Evolutionary conservation across 2,113 vertebrate species (phyloP), one percentile per base, ranked within the genome.

Genomic region (Cyrtonyx montezumae): DNA sequence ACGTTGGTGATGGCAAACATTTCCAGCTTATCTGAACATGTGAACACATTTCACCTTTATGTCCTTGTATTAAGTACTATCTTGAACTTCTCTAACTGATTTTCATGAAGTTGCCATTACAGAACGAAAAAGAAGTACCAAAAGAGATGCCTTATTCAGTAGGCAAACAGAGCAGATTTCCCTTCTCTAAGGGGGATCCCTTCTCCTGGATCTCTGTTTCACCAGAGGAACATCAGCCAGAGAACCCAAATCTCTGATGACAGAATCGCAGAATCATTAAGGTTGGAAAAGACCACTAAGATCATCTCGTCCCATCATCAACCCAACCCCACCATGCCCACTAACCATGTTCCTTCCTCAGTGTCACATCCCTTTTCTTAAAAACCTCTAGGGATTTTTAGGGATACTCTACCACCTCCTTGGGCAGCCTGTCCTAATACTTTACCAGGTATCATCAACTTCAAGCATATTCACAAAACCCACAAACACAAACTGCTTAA

Each of bases 391-490:
- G 51, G 25, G 51, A 53, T 14, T n/a, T n/a, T n/a, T n/a, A n/a
- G n/a, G 8, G 51, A 28, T 26, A 53, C 51, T 28, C 51, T 26
- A 28, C 13, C 51, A 53, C 51, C 5, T 53, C 26, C 26, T 28
- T 53, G 51, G 51, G 26, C 51, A 53, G 51, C 51, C 26, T 30
- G 9, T 53, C 30, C 26, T 53, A 28, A 53, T 30, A 53, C 51
- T 9, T 26, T 13, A 16, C 51, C 51, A 53, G 51, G 51, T 28
- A 53, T 17, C 0, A 0, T 51, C 4, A 0, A 0, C 37, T 86
- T 84, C 46, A 68, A 68, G 34, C 76, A 43, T 30, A 53, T 16
- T 67, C 42, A 55, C 79, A 91, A 79, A 94, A 56, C 11, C 43
- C 51, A 2, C 11, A 26, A 74, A 55, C 14, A 40, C 14, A 5